Evolutionary conservation across 2,888 invertebrate species (phyloP), one percentile per base, ranked within the genome.

Genomic region (Philopedon plagiatum): DNA sequence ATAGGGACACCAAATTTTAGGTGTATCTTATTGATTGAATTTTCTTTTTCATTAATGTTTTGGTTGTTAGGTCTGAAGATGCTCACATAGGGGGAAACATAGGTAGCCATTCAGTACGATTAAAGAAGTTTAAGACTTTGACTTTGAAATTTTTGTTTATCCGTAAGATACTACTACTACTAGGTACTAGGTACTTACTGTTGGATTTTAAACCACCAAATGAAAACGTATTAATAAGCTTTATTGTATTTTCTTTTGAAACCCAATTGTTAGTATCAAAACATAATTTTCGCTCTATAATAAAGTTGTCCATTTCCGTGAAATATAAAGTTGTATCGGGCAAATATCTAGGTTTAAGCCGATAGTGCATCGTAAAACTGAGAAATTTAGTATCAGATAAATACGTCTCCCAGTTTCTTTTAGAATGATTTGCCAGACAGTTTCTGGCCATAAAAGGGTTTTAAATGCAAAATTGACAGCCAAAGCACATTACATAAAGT

Each of bases 371-470:
- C 51, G 29, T 54, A 54, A 54, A 46, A 54, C 9, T 29, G 51
- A n/a, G 21, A 29, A 54, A 54, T 29, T 54, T 29, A 54, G 13
- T 13, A 15, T 26, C 7, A 54, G 29, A 54, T 29, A 54, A 54
- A 54, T 54, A 54, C 9, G 29, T 54, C 29, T 54, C 26, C 21
- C 29, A 54, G 51, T 54, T 29, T 15, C 51, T 54, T 54, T 54
- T 29, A 29, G 51, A 54, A 54, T 54, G 51, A 54, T 29, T 54
- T 54, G 29, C 9, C 15, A 54, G 18, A 54, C 29, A 15, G 15
- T 29, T 32, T 5, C n/a, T 23, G 26, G 18, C 18, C 29, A 54
- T 54, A 54, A 54, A 54, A 13, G 29, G 51, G 18, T 29, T 54
- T 54, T 54, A 54, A 54, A 29, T 54, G 29, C 11, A 54, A 54